Base-by-base conservation (phyloP, 2,797 vertebrate genomes). In the Pipistrellus pygmaeus region DNA sequence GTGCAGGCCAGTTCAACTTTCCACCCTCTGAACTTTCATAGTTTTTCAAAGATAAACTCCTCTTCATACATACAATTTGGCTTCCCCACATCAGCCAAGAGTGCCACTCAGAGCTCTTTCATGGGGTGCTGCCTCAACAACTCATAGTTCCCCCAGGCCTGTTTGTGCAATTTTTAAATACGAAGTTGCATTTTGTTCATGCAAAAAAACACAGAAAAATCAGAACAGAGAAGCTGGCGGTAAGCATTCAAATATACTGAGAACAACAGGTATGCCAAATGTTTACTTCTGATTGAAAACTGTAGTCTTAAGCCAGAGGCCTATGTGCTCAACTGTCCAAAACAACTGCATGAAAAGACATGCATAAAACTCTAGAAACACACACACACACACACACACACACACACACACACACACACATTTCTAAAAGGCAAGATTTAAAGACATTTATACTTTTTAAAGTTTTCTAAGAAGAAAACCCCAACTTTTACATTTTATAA, bases 401-500 rank as follows among this genome's bases (percentile, higher is more conserved):
- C n/a, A 55, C 55, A 25, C 55, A 55, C 55, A 57, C 23, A 57
- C 55, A 57, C 57, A 60, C 25, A 60, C 57, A 60, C 57, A 60
- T 25, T 76, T 60, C 85, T 77, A 82, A 87, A 91, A 80, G 41
- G 11, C 25, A 35, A 86, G 18, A 0, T 46, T 72, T 15, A 32
- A 91, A 71, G 4, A 73, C 35, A 11, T 80, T 78, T 41, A 83
- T 21, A 68, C 9, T 75, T 96, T 41, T 41, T 32, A 73, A 72
- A 83, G 41, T 51, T 90, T 94, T 92, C 80, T 80, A 85, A 86
- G 69, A 91, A 71, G n/a, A 89, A 35, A 90, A 88, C 60, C 82
- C 38, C 6, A 48, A 85, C 30, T 66, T 76, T 62, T 21, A 25
- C 20, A 64, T 80, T 89, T 92, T 84, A 80, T 41, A 85, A 30